Evolutionary conservation across 2,888 invertebrate species (phyloP).

Genomic region (Philaethria dido): DNA sequence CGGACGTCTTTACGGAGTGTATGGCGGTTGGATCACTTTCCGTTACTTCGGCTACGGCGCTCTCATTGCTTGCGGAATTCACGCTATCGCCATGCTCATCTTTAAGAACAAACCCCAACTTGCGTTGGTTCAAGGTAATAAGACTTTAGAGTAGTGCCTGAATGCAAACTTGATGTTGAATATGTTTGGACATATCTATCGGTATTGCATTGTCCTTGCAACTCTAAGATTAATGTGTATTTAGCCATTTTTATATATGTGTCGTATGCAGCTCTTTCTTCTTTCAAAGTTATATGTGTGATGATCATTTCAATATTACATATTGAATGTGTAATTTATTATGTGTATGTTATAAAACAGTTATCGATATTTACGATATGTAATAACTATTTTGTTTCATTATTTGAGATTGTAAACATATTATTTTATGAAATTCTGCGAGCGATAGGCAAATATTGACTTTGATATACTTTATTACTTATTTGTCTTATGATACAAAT

Average conservation of each 20-base stretch:
- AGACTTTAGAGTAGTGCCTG: slow-evolving; percentile 25
- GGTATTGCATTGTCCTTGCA: slow-evolving; percentile 7
- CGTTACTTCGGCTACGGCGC: slow-evolving; percentile 88
- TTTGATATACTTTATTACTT: background rate
- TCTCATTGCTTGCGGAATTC: slow-evolving; percentile 84
- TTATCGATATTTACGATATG: background rate
- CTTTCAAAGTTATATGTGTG: background rate
- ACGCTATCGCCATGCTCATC: slow-evolving; percentile 79
- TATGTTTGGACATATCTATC: background rate
- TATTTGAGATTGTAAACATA: background rate
- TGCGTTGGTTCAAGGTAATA: slow-evolving; percentile 64
- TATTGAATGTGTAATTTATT: slow-evolving; percentile 9
- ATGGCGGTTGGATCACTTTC: slow-evolving; percentile 88
- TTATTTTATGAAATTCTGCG: background rate
- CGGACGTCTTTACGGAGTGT: slow-evolving; percentile 86
- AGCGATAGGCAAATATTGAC: background rate
- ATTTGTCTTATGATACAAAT: background rate
- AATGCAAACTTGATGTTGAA: slow-evolving; percentile 5
- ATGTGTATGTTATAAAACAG: background rate
- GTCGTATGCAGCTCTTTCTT: background rate
- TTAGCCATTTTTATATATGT: slow-evolving; percentile 6
- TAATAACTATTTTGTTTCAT: background rate
- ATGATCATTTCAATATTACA: background rate
- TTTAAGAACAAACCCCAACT: slow-evolving; percentile 55
- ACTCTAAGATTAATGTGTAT: background rate